Evolutionary conservation across 2,797 vertebrate genomes (phyloP).

Genomic region (Epinephelus coioides): DNA sequence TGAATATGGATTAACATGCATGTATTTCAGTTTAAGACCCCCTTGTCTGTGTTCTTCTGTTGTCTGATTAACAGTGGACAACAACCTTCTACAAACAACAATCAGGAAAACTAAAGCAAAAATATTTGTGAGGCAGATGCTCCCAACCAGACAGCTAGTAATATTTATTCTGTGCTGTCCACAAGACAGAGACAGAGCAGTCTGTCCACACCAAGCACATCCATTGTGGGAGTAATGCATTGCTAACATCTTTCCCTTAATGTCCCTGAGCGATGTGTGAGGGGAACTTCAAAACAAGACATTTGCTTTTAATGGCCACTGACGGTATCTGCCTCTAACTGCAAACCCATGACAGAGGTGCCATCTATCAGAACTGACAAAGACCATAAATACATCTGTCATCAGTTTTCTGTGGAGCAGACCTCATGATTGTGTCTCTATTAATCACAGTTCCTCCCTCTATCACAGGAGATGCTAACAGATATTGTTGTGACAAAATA

Average conservation of each 20-base stretch:
- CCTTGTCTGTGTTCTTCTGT: slow-evolving; percentile 23
- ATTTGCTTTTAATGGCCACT: slow-evolving; percentile 60
- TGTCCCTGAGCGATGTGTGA: slow-evolving; percentile 46
- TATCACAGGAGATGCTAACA: slow-evolving; percentile 12
- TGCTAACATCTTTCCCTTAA: slow-evolving; percentile 41
- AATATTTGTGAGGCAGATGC: slow-evolving; percentile 49
- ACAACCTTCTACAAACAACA: slow-evolving; percentile 42
- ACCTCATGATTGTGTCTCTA: slow-evolving; percentile 23
- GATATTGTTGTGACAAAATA: slow-evolving; percentile 14
- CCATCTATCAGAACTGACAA: slow-evolving; percentile 63
- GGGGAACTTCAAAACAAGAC: slow-evolving; percentile 48
- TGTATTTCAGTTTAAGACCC: slow-evolving; percentile 2
- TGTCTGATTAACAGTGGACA: slow-evolving; percentile 14
- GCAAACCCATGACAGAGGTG: slow-evolving; percentile 47
- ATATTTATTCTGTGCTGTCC: slow-evolving; percentile 58
- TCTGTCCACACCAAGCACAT: slow-evolving; percentile 51
- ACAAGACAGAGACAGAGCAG: slow-evolving; percentile 61
- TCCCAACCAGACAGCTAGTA: slow-evolving; percentile 25
- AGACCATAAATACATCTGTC: slow-evolving; percentile 60
- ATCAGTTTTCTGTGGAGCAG: slow-evolving; percentile 40
- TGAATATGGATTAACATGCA: slow-evolving; percentile 17
- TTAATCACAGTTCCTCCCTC: slow-evolving; percentile 49
- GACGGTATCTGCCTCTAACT: slow-evolving; percentile 48
- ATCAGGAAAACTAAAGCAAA: slow-evolving; percentile 26
- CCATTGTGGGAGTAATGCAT: slow-evolving; percentile 46